Base-by-base conservation (phyloP, 2,888 invertebrate species). In the Taphrorychus bicolor region DNA sequence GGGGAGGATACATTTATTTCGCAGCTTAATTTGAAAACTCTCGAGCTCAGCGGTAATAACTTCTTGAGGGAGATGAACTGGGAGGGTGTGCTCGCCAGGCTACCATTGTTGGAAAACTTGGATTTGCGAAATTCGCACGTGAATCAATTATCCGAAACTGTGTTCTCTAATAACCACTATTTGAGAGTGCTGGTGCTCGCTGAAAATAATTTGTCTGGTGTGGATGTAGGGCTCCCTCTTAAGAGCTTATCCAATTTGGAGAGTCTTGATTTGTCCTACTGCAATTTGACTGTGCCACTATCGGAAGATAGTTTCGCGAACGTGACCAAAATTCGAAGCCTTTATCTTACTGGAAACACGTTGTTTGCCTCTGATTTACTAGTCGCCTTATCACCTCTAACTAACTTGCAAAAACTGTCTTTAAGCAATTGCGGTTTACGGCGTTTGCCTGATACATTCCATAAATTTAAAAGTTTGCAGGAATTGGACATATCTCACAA, bases 401-500 rank as follows among this genome's bases (percentile, higher is more conserved):
- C 86, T 5, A 87, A 87, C 77, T 82, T 91, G 45, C 88, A 89
- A 76, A 87, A 85, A 79, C 80, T 91, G 23, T 89, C 89, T 68
- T 80, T 91, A 73, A 88, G 88, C 74, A 87, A 89, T 75, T 91
- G 90, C 75, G 87, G 87, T 5, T 82, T 91, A 11, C 85, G 84
- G 17, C 85, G 85, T 62, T 81, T 91, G 40, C 91, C 90, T 0
- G 86, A 89, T 72, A 88, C 88, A 21, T 90, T 91, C 76, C 86
- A 88, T 73, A 85, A 87, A 14, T 87, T 90, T 66, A 87, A 87
- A 73, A 85, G 88, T 75, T 84, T 91, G 16, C 85, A 87, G 73
- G 89, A 90, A 76, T 82, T 91, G 41, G 90, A 90, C 74, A 88
- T 91, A 76, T 90, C 90, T 0, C 85, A 88, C 75, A 91, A 91